Conservation (phyloP, 2,888 invertebrate genomes). For the Isotomurus palustris region DNA sequence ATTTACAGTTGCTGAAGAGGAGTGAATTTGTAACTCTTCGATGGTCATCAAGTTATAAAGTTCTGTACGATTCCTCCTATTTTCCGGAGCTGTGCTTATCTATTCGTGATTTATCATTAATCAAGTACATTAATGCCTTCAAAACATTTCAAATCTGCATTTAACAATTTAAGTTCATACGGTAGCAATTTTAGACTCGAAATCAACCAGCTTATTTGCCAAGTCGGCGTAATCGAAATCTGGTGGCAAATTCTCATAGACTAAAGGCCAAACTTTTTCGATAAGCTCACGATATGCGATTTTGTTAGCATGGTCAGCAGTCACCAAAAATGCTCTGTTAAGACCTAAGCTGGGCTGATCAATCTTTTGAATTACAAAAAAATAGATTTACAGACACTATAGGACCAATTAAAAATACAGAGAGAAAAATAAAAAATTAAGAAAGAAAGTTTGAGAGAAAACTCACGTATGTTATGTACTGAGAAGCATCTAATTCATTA, state of each 20-base stretch:
- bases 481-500: conserved; percentile 33
- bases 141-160: no score
- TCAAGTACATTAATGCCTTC: neutral
- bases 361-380: conserved; percentile 11
- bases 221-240: conserved; percentile 52
- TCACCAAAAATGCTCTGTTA: conserved; percentile 29
- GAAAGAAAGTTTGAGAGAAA: neutral
- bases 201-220: conserved; percentile 59
- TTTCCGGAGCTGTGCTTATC: conserved; percentile 81
- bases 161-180: conserved; percentile 49
- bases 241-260: conserved; percentile 19
- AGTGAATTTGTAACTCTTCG: conserved; percentile 59
- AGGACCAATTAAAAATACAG: neutral
- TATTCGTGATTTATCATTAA: conserved; percentile 47
- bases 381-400: neutral
- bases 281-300: conserved; percentile 35
- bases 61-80: conserved; percentile 80
- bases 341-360: conserved; percentile 36
- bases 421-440: neutral
- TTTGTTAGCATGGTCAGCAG: conserved; percentile 22
- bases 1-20: conserved; percentile 16
- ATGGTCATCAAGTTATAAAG: conserved; percentile 86
- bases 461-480: conserved; percentile 38
- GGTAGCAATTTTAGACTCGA: conserved; percentile 61
- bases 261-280: conserved; percentile 26